A percentile compares a stretch with the other conserved stretches of the same genome.
Conservation (phyloP, 2,888 invertebrate genomes). For the Caenorhabditis angaria region DNA sequence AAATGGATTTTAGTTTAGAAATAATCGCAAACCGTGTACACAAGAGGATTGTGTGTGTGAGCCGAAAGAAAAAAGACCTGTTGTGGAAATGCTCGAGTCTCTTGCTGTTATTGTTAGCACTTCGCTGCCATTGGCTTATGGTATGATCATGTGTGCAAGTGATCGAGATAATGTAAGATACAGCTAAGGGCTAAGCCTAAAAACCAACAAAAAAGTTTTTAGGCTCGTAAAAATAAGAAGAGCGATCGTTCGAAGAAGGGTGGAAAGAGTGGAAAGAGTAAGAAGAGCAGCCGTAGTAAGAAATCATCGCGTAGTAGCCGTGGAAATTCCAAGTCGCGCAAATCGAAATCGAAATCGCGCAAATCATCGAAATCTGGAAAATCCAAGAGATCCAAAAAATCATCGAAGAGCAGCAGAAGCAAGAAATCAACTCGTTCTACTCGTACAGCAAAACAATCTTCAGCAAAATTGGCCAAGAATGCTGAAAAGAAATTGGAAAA, state of each 20-base stretch:
- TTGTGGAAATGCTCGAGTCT: slow-evolving; percentile 30
- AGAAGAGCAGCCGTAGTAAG: neutral
- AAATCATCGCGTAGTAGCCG: slow-evolving; percentile 6
- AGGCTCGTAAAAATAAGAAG: slow-evolving; percentile 28
- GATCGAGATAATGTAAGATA: slow-evolving; percentile 24
- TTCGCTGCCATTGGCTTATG: slow-evolving; percentile 34
- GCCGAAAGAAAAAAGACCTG: slow-evolving; percentile 2
- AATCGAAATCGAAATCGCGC: slow-evolving; percentile 10
- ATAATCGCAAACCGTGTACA: neutral
- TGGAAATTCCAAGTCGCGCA: slow-evolving; percentile 14
- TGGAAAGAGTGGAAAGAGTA: slow-evolving; percentile 1
- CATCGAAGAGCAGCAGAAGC: slow-evolving; percentile 14
- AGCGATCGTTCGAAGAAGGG: slow-evolving; percentile 6
- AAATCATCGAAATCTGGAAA: slow-evolving; percentile 29
- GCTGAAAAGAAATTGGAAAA: slow-evolving; percentile 3
- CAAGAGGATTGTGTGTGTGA: slow-evolving; percentile 2
- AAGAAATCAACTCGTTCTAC: slow-evolving; percentile 3
- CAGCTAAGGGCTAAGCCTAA: neutral
- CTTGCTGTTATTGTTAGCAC: slow-evolving; percentile 31
- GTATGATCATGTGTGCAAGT: slow-evolving; percentile 30
- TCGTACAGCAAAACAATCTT: neutral
- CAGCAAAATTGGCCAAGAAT: neutral
- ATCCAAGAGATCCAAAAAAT: slow-evolving; percentile 19
- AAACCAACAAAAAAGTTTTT: neutral
- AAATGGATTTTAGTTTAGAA: neutral